A percentile compares a stretch with the other conserved stretches of the same genome.
These are phyloP conservation scores for Pygoscelis adeliae DNA, from an alignment of 2,113 vertebrate genomes.

Conservation along the genomic window DNA sequence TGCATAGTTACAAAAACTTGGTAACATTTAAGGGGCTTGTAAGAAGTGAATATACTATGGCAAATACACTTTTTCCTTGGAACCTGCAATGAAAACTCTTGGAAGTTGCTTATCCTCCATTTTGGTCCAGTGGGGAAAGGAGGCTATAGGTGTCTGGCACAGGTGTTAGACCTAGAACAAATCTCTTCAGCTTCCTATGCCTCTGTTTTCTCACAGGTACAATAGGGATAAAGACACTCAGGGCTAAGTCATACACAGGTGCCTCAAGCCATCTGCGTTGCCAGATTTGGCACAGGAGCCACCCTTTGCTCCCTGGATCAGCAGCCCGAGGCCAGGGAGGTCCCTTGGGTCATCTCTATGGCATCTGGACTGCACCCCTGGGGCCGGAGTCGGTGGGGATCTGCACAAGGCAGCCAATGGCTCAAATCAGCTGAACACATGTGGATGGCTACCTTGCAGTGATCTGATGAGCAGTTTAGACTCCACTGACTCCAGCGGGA, in stretches of 20 bases:
- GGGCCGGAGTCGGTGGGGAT: neutral
- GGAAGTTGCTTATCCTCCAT: neutral
- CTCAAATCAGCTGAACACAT: rapidly evolving
- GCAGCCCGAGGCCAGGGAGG: neutral
- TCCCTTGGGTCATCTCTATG: neutral
- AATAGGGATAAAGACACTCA: neutral
- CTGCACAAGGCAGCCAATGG: neutral
- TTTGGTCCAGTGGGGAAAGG: neutral
- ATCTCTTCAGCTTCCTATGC: neutral
- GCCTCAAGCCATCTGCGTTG: neutral
- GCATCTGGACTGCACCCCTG: neutral
- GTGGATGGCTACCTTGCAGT: neutral
- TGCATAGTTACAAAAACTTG: neutral
- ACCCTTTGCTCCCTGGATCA: neutral
- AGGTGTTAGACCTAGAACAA: neutral
- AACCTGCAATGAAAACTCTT: neutral
- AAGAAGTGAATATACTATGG: neutral
- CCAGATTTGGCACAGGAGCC: neutral
- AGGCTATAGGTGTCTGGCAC: neutral
- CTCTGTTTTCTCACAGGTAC: neutral
- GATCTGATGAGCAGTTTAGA: neutral
- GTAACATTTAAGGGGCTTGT: neutral
- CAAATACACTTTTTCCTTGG: neutral
- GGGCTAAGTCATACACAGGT: neutral
- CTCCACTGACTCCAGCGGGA: neutral